Evolutionary conservation across 2,797 vertebrate species (phyloP).

Genomic region (Cynopterus sphinx): DNA sequence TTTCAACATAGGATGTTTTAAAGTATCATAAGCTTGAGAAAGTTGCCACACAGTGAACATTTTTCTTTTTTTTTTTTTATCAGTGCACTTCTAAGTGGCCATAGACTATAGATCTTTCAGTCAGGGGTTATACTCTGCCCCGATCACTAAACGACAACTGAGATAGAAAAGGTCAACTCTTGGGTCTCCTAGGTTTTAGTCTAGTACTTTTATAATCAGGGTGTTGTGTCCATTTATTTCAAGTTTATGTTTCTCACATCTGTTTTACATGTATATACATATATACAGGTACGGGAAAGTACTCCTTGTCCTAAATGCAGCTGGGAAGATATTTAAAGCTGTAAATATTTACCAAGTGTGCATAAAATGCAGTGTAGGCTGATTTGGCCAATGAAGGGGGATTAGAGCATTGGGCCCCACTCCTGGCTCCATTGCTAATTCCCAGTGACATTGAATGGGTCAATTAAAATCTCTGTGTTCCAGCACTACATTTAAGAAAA

Average conservation of each 20-base stretch:
- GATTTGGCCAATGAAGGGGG: neutral
- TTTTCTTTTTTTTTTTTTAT: neutral
- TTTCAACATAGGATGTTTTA: neutral
- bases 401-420: neutral
- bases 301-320: conserved; percentile 43
- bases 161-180: neutral
- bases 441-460: neutral
- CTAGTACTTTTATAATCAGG: neutral
- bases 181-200: neutral
- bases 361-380: neutral
- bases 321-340: conserved; percentile 18
- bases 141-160: neutral
- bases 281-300: neutral
- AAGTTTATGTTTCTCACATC: conserved; percentile 44
- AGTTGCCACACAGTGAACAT: neutral
- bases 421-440: neutral
- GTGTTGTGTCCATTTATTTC: neutral
- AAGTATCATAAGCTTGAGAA: neutral
- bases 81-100: neutral
- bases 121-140: neutral
- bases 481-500: neutral
- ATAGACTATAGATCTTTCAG: neutral
- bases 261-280: neutral
- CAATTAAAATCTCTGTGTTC: neutral
- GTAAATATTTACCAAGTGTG: conserved; percentile 61